These are phyloP conservation scores for Anagyrus pseudococci DNA, from an alignment of 2,888 invertebrate species.

Conservation along the genomic window DNA sequence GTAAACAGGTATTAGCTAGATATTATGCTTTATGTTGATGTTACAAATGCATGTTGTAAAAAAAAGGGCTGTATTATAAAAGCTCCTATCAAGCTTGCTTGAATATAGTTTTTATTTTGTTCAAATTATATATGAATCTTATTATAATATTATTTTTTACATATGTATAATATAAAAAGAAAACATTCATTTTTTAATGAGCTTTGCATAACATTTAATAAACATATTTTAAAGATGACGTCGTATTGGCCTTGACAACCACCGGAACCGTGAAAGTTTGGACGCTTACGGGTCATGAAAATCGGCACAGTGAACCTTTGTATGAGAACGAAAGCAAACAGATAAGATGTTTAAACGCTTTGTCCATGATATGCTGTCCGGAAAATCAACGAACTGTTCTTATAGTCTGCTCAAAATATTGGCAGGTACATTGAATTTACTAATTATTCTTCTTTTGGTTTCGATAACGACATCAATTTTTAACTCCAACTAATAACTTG, in stretches of 20 bases:
- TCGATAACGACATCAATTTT: not conserved
- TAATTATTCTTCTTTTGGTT: not conserved
- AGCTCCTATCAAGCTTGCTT: not conserved
- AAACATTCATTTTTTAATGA: constrained; percentile 6
- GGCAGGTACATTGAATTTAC: constrained; percentile 73
- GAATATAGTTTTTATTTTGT: not conserved
- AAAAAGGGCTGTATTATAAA: not conserved
- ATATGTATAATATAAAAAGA: constrained; percentile 1
- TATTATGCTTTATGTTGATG: constrained; percentile 2
- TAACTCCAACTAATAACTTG: constrained; percentile 44
- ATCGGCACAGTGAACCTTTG: constrained; percentile 84
- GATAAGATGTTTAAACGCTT: constrained; percentile 91
- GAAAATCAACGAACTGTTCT: constrained; percentile 96
- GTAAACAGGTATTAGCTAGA: not conserved
- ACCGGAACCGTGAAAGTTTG: constrained; percentile 97
- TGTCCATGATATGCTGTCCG: constrained; percentile 90
- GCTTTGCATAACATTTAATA: constrained; percentile 28
- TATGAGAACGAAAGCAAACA: constrained; percentile 98
- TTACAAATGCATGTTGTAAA: constrained; percentile 18
- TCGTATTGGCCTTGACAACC: constrained; percentile 92
- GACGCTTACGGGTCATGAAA: constrained; percentile 90
- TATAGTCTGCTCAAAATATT: constrained; percentile 95
- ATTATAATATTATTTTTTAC: not conserved
- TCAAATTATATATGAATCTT: constrained; percentile 7
- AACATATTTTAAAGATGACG: constrained; percentile 79